phyloP scores from a whole-genome alignment of 2,113 vertebrate species.

The Sceloporus undulatus region DNA sequence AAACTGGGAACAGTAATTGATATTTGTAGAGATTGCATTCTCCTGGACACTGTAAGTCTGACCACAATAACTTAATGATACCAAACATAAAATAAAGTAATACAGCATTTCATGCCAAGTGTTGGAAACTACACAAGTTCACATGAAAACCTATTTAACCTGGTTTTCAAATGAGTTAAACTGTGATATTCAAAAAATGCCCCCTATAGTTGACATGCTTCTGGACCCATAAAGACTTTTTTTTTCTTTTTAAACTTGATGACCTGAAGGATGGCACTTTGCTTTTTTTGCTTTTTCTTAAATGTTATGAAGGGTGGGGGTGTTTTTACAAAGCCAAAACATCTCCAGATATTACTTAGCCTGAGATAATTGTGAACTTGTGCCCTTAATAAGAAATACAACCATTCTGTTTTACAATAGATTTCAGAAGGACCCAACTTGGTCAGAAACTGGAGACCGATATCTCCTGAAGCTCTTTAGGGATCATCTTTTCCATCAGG shows the following conservation, averaged over 20 bases:
- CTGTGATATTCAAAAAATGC: neutral
- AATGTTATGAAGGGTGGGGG: neutral
- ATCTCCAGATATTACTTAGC: neutral
- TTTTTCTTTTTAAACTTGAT: neutral
- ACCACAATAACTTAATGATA: slow-evolving; percentile 8
- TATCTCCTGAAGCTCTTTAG: slow-evolving; percentile 99
- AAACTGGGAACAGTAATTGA: slow-evolving; percentile 31
- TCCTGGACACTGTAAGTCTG: slow-evolving; percentile 38
- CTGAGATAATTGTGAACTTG: slow-evolving; percentile 14
- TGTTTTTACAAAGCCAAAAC: neutral
- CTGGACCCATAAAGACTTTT: neutral
- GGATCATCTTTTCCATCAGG: slow-evolving; percentile 99
- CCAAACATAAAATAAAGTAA: slow-evolving; percentile 7
- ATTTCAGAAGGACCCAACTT: slow-evolving; percentile 98
- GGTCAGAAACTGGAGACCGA: slow-evolving; percentile 98
- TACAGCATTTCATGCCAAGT: slow-evolving; percentile 18
- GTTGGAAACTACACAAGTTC: neutral
- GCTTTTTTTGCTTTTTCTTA: neutral
- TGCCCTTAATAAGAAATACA: slow-evolving; percentile 53
- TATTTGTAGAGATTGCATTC: slow-evolving; percentile 41
- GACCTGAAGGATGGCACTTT: neutral
- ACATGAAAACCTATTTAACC: neutral
- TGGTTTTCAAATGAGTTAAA: neutral
- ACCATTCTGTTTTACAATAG: slow-evolving; percentile 76
- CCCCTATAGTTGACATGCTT: neutral